Conservation (phyloP, 2,888 invertebrate genomes). For the Hypomecis punctinalis region DNA sequence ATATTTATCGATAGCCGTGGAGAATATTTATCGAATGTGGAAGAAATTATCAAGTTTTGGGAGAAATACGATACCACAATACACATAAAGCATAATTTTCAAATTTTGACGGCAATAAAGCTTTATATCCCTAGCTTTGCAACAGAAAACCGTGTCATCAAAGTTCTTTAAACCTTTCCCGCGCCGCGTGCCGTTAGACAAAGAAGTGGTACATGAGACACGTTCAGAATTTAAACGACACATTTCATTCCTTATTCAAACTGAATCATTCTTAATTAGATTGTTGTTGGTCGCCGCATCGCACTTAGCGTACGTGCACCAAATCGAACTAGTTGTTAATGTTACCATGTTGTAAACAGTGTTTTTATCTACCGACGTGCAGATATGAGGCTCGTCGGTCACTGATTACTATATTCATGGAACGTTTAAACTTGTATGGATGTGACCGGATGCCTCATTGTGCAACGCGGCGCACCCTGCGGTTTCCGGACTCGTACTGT, state of each 20-base stretch:
- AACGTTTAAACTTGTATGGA: constrained; percentile 39
- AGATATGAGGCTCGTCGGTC: constrained; percentile 50
- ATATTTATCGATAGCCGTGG: too few species aligned
- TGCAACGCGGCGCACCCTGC: constrained; percentile 64
- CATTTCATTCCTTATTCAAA: constrained; percentile 60
- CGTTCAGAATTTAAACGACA: constrained; percentile 60
- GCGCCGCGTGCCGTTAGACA: constrained; percentile 56
- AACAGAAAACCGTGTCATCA: constrained; percentile 10
- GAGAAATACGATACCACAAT: not conserved
- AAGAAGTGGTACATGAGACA: constrained; percentile 51
- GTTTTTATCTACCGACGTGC: constrained; percentile 54
- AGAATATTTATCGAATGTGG: not conserved
- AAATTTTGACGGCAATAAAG: constrained; percentile 2
- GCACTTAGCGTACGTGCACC: constrained; percentile 52
- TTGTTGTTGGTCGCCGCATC: constrained; percentile 51
- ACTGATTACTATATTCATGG: constrained; percentile 46
- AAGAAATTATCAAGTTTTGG: not conserved
- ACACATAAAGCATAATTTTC: constrained; percentile 9
- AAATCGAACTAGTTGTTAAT: constrained; percentile 52
- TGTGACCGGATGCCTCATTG: constrained; percentile 66
- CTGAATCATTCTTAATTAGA: constrained; percentile 59
- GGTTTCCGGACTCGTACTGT: constrained; percentile 54
- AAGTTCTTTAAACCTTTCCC: constrained; percentile 43
- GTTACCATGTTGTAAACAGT: constrained; percentile 47
- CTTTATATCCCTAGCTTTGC: constrained; percentile 19